A percentile compares a stretch with the other conserved stretches of the same genome.
Evolutionary conservation across 1,140 invertebrate genomes (phyloP).

Genomic region (Brachionus rubens): DNA sequence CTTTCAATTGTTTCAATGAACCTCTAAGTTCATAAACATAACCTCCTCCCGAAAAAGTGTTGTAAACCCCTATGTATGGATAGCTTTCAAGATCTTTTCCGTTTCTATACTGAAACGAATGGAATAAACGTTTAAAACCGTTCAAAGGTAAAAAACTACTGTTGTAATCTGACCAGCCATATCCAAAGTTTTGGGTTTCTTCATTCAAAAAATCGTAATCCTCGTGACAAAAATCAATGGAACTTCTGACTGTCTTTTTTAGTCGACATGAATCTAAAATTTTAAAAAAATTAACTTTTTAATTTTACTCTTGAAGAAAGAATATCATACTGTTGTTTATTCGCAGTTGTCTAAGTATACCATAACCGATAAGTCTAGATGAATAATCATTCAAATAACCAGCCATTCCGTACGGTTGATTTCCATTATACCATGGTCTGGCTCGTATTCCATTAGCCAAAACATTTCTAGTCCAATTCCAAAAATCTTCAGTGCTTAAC

Average conservation of each 20-base stretch:
- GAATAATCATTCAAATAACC: conserved; percentile 63
- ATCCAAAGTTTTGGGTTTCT: conserved; percentile 15
- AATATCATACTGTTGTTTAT: conserved; percentile 47
- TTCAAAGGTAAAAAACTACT: neutral
- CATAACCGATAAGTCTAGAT: conserved; percentile 64
- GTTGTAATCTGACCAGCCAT: neutral
- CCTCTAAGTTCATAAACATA: conserved; percentile 63
- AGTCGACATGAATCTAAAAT: neutral
- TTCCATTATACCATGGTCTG: conserved; percentile 62
- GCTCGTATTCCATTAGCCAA: conserved; percentile 55
- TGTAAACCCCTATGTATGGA: conserved; percentile 60
- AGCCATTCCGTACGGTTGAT: conserved; percentile 61
- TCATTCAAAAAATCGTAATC: conserved; percentile 31
- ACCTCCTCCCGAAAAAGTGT: conserved; percentile 64
- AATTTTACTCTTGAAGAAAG: neutral
- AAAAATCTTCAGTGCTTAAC: neutral
- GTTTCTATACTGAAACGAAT: conserved; percentile 36
- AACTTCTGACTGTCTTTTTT: neutral
- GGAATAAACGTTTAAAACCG: neutral
- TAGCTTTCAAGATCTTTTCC: conserved; percentile 59
- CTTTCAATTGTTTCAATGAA: conserved; percentile 53
- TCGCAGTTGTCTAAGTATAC: conserved; percentile 63
- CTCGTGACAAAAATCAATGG: conserved; percentile 5
- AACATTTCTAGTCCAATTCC: neutral
- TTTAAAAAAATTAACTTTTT: neutral